phyloP scores from a whole-genome alignment of 53 echinoderm and acorn worm genomes.

The Mesocentrotus franciscanus region DNA sequence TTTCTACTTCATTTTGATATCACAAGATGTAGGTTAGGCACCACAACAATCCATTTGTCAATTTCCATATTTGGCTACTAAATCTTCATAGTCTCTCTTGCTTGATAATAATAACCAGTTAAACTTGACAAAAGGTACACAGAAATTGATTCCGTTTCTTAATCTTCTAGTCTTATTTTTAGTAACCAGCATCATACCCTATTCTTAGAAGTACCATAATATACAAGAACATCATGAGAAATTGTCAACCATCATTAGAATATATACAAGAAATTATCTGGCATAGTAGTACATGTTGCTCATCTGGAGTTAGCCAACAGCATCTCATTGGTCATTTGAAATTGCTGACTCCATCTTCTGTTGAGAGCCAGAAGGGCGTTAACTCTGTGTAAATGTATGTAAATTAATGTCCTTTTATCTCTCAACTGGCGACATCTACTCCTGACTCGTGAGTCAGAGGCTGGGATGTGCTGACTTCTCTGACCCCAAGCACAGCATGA shows the following conservation, averaged over 20 bases:
- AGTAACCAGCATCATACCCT: constrained; percentile 5
- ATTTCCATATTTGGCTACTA: not conserved
- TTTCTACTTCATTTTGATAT: too few relatives aligned
- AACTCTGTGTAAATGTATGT: not conserved
- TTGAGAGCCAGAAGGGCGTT: not conserved
- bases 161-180: not conserved
- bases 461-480: not conserved
- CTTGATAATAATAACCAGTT: not conserved
- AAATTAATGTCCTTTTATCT: not conserved
- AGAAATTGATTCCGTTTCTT: not conserved
- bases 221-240: not conserved
- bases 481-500: constrained; percentile 32
- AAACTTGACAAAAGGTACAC: not conserved
- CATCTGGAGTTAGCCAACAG: not conserved
- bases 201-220: not conserved
- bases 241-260: constrained; percentile 22
- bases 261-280: not conserved
- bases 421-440: not conserved
- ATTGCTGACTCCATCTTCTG: not conserved
- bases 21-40: not conserved
- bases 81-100: not conserved
- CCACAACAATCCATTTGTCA: not conserved
- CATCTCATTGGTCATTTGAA: constrained; percentile 1
- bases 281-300: not conserved
- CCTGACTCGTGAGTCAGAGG: constrained; percentile 16